Evolutionary conservation across 2,888 invertebrate genomes (phyloP).

Genomic region (Yponomeuta plumbellus): DNA sequence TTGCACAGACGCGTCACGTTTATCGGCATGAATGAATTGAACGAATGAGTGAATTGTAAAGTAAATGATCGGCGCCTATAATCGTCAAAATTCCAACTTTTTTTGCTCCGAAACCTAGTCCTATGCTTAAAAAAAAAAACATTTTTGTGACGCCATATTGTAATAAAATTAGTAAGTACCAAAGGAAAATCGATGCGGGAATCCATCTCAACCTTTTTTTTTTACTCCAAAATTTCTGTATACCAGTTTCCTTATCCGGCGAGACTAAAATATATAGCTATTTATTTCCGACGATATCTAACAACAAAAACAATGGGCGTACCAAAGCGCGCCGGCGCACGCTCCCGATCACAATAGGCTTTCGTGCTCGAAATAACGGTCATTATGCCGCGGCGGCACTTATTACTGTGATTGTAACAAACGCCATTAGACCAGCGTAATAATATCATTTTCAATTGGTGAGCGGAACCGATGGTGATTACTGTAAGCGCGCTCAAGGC

Average conservation of each 20-base stretch:
- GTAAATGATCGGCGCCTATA: too few relatives aligned
- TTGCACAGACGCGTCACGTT: slow-evolving; percentile 13
- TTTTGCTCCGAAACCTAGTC: too few relatives aligned
- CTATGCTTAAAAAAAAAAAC: too few relatives aligned
- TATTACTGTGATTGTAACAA: slow-evolving; percentile 38
- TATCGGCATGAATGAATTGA: background rate
- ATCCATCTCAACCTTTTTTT: too few relatives aligned
- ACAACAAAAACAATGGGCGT: slow-evolving; percentile 18
- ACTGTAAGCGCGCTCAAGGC: slow-evolving; percentile 24
- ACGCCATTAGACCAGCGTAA: slow-evolving; percentile 25
- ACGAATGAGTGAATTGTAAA: too few relatives aligned
- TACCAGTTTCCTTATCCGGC: background rate
- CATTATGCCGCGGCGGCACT: slow-evolving; percentile 30
- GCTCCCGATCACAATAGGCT: slow-evolving; percentile 19
- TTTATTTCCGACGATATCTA: background rate
- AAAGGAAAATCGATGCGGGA: too few relatives aligned
- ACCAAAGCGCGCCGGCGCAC: slow-evolving; percentile 12
- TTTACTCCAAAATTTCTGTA: background rate
- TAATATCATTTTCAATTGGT: slow-evolving; percentile 49
- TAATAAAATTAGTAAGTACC: too few relatives aligned
- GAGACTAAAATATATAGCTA: background rate
- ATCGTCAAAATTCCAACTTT: too few relatives aligned
- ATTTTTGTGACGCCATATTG: too few relatives aligned
- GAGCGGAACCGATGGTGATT: slow-evolving; percentile 26
- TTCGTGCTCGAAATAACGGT: slow-evolving; percentile 24